A percentile compares a stretch with the other conserved stretches of the same genome.
Conservation (phyloP, 2,113 vertebrate species). For the Gracilinanus agilis region DNA sequence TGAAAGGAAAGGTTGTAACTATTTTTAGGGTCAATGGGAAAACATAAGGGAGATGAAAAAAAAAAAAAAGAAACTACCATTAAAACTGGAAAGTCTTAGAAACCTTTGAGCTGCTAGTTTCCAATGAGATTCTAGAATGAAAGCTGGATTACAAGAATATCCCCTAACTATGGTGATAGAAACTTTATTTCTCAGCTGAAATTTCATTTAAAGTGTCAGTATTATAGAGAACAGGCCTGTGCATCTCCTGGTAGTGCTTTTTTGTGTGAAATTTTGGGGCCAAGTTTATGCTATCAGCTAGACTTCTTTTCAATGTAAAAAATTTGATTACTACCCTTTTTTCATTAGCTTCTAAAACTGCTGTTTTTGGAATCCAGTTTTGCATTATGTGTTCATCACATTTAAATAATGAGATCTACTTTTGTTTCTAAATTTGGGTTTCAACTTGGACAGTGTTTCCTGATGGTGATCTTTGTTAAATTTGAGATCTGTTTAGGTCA, state of each 20-base stretch:
- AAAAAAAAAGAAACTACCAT: not conserved
- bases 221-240: not conserved
- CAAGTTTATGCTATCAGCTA: not conserved
- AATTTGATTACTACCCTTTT: not conserved
- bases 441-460: not conserved
- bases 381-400: conserved; percentile 6
- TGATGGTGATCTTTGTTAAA: not conserved
- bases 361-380: not conserved
- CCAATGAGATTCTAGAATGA: not conserved
- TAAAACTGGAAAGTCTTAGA: not conserved
- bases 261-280: conserved; percentile 4
- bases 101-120: not conserved
- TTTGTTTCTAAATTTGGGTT: not conserved
- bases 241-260: not conserved
- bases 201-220: not conserved
- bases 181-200: not conserved
- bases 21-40: not conserved
- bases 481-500: not conserved
- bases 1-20: not conserved
- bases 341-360: not conserved
- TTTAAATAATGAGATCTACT: not conserved
- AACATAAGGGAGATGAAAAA: not conserved
- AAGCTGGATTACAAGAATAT: not conserved
- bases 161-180: not conserved
- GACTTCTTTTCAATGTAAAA: conserved; percentile 46